A percentile compares a stretch with the other conserved stretches of the same genome.
These are phyloP conservation scores for Leptogaster cylindrica DNA, from an alignment of 2,888 invertebrate genomes.

Conservation along the genomic window DNA sequence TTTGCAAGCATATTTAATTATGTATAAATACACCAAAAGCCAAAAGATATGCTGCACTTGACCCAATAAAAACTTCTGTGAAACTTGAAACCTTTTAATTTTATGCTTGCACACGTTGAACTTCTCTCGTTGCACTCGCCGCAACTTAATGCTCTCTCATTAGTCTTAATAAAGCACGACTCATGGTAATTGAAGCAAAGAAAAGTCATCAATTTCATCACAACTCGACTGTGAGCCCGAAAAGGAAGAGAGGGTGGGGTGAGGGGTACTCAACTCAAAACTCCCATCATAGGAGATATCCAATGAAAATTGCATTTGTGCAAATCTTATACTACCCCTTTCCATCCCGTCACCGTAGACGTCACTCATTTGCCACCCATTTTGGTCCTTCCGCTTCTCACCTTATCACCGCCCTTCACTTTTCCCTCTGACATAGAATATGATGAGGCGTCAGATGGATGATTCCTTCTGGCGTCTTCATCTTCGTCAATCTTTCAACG, in stretches of 20 bases:
- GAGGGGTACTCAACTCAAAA: no score
- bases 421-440: neutral
- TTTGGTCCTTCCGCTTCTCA: no score
- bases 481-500: constrained; percentile 35
- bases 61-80: constrained; percentile 11
- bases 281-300: no score
- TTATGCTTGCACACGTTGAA: constrained; percentile 23
- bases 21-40: no score
- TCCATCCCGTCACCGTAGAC: no score
- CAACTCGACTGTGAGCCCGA: neutral
- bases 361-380: no score
- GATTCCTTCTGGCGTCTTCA: constrained; percentile 13
- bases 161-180: constrained; percentile 33
- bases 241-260: no score
- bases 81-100: constrained; percentile 29
- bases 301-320: constrained; percentile 2
- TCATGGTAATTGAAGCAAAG: constrained; percentile 33
- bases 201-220: constrained; percentile 30
- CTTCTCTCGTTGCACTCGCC: constrained; percentile 13
- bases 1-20: no score
- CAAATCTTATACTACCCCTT: no score
- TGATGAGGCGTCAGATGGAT: neutral
- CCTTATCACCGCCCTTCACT: no score
- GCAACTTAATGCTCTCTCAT: constrained; percentile 13
- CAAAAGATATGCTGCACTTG: no score